Evolutionary conservation across 2,888 invertebrate genomes (phyloP), one percentile per base, ranked within the genome.

Genomic region (Diarsia rubi): DNA sequence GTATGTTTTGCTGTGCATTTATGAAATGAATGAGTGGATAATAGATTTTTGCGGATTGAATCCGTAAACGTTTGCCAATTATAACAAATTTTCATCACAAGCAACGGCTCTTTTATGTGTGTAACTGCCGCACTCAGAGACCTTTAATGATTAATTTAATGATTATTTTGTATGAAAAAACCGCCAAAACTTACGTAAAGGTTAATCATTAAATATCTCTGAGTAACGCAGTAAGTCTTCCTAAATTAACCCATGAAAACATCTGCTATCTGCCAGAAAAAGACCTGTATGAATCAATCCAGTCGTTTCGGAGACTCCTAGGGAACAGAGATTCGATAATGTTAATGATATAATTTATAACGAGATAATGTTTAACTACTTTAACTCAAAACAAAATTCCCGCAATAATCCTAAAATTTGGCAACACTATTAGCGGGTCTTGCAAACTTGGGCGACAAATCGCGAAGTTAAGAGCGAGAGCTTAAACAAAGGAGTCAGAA

Each of bases 391-490:
- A 57, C 52, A 12, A 16, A 8, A 67, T 70, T 70, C 31, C 66
- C 11, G 5, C 42, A 2, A 4, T 14, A 78, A 79, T 24, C 27
- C 31, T 12, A 47, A 62, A 27, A 42, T 19, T 62, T 84, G 85
- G 84, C 67, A 64, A 62, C 68, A 68, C 63, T 81, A 76, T n/a
- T 67, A 68, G 60, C 57, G 68, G 88, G 21, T 88, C 88, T 78
- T 60, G 14, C 24, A 69, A 79, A 81, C 66, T 52, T 85, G 86
- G 88, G 62, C 75, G 70, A 68, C 72, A 81, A 78, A 81, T 85
- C 82, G 87, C 87, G 67, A 88, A 85, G 81, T 84, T 83, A 79
- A 80, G 72, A 83, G 66, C 45, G n/a, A 4, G 31, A 72, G 45
- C 65, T 65, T 49, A 73, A 42, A 60, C 62, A 73, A 70, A 66